These are phyloP conservation scores for Autographa pulchrina DNA, from an alignment of 2,888 invertebrate genomes.

Conservation along the genomic window DNA sequence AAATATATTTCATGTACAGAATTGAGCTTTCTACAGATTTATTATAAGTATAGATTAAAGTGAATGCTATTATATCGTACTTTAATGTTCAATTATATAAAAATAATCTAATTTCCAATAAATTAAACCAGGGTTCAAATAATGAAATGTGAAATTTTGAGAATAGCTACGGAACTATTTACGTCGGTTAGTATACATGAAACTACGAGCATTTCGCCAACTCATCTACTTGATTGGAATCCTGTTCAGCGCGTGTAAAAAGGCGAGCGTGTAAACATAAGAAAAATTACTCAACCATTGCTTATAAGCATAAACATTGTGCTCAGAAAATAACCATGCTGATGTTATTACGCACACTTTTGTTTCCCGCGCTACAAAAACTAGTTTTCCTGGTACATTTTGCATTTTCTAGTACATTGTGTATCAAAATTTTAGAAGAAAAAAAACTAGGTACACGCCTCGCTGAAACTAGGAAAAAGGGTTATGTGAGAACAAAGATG, in stretches of 20 bases:
- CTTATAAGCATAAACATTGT: slow-evolving; percentile 47
- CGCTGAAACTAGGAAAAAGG: slow-evolving; percentile 27
- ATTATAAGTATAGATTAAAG: too few species aligned
- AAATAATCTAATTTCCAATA: too few species aligned
- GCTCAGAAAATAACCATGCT: slow-evolving; percentile 11
- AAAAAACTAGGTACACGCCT: slow-evolving; percentile 23
- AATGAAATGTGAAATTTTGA: not conserved
- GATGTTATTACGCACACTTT: slow-evolving; percentile 31
- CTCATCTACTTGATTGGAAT: slow-evolving; percentile 53
- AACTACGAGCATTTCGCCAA: slow-evolving; percentile 26
- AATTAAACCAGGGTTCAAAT: not conserved
- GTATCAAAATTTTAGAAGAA: slow-evolving; percentile 21
- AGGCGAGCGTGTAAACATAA: slow-evolving; percentile 44
- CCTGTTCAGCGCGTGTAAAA: slow-evolving; percentile 50
- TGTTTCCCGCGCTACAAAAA: slow-evolving; percentile 24
- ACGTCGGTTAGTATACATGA: not conserved
- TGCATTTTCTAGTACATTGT: slow-evolving; percentile 29
- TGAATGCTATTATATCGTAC: too few species aligned
- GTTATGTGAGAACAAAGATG: slow-evolving; percentile 15
- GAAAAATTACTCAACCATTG: slow-evolving; percentile 47
- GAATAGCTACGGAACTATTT: not conserved
- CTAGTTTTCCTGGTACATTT: slow-evolving; percentile 9
- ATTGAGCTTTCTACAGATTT: too few species aligned
- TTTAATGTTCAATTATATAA: too few species aligned
- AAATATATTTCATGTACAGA: too few species aligned